phyloP scores from a whole-genome alignment of 2,113 vertebrate species.

The Ahaetulla prasina region DNA sequence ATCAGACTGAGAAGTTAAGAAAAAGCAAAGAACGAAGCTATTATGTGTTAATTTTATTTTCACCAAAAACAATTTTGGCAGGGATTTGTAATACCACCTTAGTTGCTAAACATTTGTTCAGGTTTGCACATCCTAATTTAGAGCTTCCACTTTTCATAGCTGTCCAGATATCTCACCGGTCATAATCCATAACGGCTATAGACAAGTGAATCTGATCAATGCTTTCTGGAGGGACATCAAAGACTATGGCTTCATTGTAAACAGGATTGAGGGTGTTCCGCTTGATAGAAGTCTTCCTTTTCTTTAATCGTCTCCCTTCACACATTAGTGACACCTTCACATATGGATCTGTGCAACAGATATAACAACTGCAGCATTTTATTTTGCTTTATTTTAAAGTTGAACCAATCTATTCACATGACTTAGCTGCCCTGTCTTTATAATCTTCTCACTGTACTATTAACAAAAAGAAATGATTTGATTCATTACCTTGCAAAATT shows the following conservation, averaged over 20 bases:
- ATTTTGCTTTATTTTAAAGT: constrained; percentile 33
- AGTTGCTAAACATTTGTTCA: not conserved
- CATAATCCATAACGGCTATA: constrained; percentile 99
- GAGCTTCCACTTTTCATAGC: not conserved
- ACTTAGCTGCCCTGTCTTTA: not conserved
- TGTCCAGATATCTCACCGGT: constrained; percentile 81
- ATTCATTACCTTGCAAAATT: not conserved
- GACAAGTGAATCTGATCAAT: constrained; percentile 97
- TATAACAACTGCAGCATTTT: constrained; percentile 28
- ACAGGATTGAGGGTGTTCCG: constrained; percentile 96
- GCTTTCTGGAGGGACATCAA: constrained; percentile 95
- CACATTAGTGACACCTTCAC: constrained; percentile 99
- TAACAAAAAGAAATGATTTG: constrained; percentile 3
- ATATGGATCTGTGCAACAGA: constrained; percentile 84
- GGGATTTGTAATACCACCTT: not conserved
- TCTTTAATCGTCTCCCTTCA: constrained; percentile 92
- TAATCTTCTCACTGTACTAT: constrained; percentile 19
- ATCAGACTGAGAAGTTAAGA: not conserved
- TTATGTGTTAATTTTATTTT: not conserved
- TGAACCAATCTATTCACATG: not conserved
- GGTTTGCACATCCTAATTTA: not conserved
- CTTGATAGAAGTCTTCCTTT: constrained; percentile 98
- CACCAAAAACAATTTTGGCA: not conserved
- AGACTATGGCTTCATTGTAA: constrained; percentile 99
- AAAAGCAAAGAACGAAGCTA: not conserved